Evolutionary conservation across 2,888 invertebrate genomes (phyloP).

Genomic region (Amiota communis): DNA sequence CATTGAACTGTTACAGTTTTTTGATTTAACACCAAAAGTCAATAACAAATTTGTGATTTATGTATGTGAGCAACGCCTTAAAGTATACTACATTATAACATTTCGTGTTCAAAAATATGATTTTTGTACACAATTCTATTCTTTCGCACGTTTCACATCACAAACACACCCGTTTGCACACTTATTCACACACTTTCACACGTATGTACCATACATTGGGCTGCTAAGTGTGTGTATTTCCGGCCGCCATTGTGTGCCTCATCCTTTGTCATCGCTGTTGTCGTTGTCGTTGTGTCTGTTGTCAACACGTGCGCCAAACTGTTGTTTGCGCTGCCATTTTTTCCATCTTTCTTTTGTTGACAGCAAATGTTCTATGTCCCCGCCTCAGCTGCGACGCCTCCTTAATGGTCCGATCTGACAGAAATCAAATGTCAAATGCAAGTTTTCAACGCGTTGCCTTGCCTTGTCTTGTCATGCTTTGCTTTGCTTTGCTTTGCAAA

Average conservation of each 20-base stretch:
- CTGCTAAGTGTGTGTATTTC: conserved; percentile 15
- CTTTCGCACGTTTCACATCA: not conserved
- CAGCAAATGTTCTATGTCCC: conserved; percentile 19
- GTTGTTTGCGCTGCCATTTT: conserved; percentile 48
- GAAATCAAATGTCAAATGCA: conserved; percentile 65
- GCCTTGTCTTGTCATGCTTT: conserved; percentile 21
- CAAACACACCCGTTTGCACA: not conserved
- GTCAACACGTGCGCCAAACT: conserved; percentile 58
- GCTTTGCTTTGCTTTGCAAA: conserved; percentile 46
- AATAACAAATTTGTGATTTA: conserved; percentile 49
- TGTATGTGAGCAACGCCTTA: conserved; percentile 47
- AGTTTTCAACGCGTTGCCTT: conserved; percentile 33
- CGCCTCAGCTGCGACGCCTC: conserved; percentile 36
- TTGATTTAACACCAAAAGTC: conserved; percentile 37
- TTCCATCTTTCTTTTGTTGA: not conserved
- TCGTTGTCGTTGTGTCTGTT: conserved; percentile 43
- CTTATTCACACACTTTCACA: too few relatives aligned
- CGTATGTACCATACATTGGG: not conserved
- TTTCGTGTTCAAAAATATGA: not conserved
- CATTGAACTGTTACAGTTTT: not conserved
- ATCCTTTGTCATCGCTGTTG: conserved; percentile 23
- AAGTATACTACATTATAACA: too few relatives aligned
- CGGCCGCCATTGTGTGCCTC: conserved; percentile 40
- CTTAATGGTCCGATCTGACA: conserved; percentile 38
- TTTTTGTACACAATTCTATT: not conserved